Evolutionary conservation across 1,140 invertebrate genomes (phyloP), one percentile per base, ranked within the genome.

Genomic region (Lanistes nyassanus): DNA sequence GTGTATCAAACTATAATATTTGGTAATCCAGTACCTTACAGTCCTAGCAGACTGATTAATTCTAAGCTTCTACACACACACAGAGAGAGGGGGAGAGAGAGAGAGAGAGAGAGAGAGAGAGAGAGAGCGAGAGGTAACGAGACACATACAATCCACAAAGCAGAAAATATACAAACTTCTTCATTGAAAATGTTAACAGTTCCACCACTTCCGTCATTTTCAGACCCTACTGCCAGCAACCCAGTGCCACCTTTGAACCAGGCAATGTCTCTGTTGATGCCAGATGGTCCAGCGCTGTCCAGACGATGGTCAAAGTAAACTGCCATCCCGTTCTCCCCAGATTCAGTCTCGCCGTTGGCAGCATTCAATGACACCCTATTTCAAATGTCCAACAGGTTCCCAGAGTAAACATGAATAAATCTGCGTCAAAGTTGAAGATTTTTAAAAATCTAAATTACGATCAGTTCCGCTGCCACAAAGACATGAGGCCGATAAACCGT

Each of bases 101-200:
- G 21, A 3, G 31, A 62, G 47, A 39, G 23, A 64, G 2, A 56
- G 2, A 56, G 26, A 26, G 39, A 72, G 58, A 37, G 6, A 47
- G 26, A 47, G n/a, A n/a, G 19, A 34, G 36, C 37, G 2, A 75
- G 51, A 31, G 13, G 3, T 13, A 2, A 67, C 37, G 2, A 37
- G 34, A 56, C n/a, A n/a, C n/a, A n/a, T n/a, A 31, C 5, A 39
- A 21, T 0, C 29, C 19, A 72, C 36, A 58, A 21, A 65, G 29
- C 42, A 23, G 36, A 68, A 37, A 68, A 19, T 19, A 66, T 37
- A 75, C 90, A 90, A 90, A 95, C 94, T 86, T 93, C 92, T 90
- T 97, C 96, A 85, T 96, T 93, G 85, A 96, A 97, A 77, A 98
- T 93, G 72, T 92, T 94, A 2, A 97, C 93, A 79, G 93, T 93